Conservation (phyloP, 2,888 invertebrate genomes). For the Anticlea derivata region DNA sequence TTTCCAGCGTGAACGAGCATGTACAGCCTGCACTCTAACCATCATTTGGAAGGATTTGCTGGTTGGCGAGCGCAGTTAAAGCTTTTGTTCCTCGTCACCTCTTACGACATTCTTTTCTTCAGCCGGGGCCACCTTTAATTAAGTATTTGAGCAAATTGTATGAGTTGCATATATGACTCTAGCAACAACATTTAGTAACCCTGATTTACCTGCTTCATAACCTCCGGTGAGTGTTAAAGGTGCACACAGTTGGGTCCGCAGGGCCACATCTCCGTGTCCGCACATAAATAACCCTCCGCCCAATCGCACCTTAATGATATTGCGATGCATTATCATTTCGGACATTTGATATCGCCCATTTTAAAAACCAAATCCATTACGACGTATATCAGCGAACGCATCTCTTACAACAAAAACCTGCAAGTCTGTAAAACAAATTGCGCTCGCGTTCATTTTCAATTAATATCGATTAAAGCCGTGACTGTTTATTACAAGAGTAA, state of each 20-base stretch:
- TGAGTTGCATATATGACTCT: no score
- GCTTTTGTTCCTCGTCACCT: no score
- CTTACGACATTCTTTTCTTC: no score
- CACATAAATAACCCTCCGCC: constrained; percentile 62
- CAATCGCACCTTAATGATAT: constrained; percentile 60
- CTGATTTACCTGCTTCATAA: no score
- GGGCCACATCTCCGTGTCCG: constrained; percentile 47
- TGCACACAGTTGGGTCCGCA: constrained; percentile 44
- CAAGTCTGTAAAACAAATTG: constrained; percentile 35
- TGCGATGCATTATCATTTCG: constrained; percentile 61
- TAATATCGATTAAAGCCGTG: constrained; percentile 42
- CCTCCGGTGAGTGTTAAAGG: not conserved
- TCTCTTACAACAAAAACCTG: constrained; percentile 37
- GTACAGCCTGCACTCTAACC: no score
- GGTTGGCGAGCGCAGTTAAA: no score
- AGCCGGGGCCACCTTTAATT: no score
- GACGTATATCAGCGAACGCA: constrained; percentile 37
- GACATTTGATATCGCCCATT: constrained; percentile 57
- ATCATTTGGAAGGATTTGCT: no score
- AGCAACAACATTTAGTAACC: no score
- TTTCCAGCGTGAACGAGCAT: no score
- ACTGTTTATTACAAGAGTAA: constrained; percentile 45
- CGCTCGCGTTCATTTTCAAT: constrained; percentile 46
- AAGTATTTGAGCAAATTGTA: no score
- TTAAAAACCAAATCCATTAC: constrained; percentile 50